Conservation (phyloP, 2,113 vertebrate genomes). For the Girardinichthys multiradiatus region DNA sequence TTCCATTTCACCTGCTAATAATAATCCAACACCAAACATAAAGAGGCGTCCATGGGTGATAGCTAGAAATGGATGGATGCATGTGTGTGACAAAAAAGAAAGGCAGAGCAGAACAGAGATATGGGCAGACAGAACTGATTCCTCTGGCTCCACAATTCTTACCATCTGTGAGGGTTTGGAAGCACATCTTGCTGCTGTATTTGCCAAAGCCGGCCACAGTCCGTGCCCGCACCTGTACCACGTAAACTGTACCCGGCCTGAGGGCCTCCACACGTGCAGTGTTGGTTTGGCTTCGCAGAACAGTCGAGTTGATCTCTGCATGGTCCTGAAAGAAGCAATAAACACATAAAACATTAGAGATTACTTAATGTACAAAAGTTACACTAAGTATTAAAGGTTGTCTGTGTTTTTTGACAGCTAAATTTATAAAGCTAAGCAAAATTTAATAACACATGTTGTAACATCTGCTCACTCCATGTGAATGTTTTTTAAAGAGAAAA, state of each 20-base stretch:
- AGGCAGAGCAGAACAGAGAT: slow-evolving; percentile 27
- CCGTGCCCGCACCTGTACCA: slow-evolving; percentile 96
- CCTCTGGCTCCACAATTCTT: slow-evolving; percentile 72
- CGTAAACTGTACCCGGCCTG: slow-evolving; percentile 90
- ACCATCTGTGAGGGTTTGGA: slow-evolving; percentile 98
- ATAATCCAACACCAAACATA: slow-evolving; percentile 53
- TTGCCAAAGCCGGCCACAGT: slow-evolving; percentile 97
- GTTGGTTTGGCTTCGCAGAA: slow-evolving; percentile 94
- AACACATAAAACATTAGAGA: slow-evolving; percentile 32
- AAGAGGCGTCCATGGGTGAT: slow-evolving; percentile 27
- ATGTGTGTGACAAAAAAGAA: slow-evolving; percentile 14
- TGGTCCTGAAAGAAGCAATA: slow-evolving; percentile 84
- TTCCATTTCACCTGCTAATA: slow-evolving; percentile 46
- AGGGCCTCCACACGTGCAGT: slow-evolving; percentile 91
- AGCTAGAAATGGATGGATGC: slow-evolving; percentile 8
- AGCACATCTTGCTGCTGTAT: slow-evolving; percentile 99
- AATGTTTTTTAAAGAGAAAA: background rate
- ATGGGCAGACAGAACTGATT: slow-evolving; percentile 44
- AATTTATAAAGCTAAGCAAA: too few relatives aligned
- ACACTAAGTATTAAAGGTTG: background rate
- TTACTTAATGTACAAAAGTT: slow-evolving; percentile 2
- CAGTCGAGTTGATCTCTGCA: slow-evolving; percentile 93
- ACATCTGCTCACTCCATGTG: background rate
- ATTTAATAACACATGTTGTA: too few relatives aligned
- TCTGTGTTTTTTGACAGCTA: background rate